These are phyloP conservation scores for Pyrrhosoma nymphula DNA, from an alignment of 2,888 invertebrate genomes.

Conservation along the genomic window DNA sequence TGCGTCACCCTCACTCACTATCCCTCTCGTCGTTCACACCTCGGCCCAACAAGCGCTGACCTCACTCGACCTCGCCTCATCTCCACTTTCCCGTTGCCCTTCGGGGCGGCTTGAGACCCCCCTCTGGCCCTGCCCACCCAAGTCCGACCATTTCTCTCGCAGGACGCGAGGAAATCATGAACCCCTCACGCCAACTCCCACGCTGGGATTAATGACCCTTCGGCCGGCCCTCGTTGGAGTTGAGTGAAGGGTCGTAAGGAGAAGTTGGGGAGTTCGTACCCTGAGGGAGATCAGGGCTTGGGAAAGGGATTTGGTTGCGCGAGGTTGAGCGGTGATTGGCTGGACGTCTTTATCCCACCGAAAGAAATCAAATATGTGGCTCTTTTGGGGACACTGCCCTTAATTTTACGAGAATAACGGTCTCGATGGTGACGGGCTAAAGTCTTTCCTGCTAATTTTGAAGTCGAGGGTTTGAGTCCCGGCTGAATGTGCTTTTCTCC, in stretches of 20 bases:
- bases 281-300: neutral
- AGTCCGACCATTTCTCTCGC: constrained; percentile 3
- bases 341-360: neutral
- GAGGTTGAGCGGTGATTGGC: neutral
- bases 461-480: no score
- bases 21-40: neutral
- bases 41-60: neutral
- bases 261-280: neutral
- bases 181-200: constrained; percentile 24
- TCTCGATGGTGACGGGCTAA: no score
- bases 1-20: no score
- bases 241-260: neutral
- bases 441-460: no score
- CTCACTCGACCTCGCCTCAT: neutral
- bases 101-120: neutral
- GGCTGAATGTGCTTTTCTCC: no score
- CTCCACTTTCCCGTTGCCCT: neutral
- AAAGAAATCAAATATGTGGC: no score
- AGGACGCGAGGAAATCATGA: neutral
- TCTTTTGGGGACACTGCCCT: no score
- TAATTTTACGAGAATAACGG: no score
- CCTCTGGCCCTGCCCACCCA: neutral
- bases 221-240: neutral
- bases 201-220: constrained; percentile 49
- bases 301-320: neutral